phyloP scores from a whole-genome alignment of 2,888 invertebrate species.

The Drosophila tripunctata region DNA sequence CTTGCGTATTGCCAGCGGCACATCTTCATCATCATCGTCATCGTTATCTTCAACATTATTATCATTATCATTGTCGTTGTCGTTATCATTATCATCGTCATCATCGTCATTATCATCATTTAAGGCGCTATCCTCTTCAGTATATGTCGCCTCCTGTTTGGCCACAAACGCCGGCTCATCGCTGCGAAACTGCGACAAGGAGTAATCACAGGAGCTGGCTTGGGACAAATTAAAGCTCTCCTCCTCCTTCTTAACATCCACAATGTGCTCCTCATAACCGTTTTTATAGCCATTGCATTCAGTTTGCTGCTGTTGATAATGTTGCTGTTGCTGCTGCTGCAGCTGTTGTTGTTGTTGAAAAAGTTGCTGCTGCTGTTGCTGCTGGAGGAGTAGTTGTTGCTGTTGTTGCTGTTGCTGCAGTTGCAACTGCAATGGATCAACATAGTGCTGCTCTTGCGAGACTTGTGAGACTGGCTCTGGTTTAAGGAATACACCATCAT shows the following conservation, averaged over 20 bases:
- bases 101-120: slow-evolving; percentile 61
- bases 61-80: slow-evolving; percentile 87
- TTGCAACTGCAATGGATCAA: slow-evolving; percentile 64
- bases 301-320: slow-evolving; percentile 21
- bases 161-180: slow-evolving; percentile 84
- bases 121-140: slow-evolving; percentile 81
- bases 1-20: slow-evolving; percentile 88
- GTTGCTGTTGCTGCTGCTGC: slow-evolving; percentile 17
- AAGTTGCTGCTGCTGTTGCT: slow-evolving; percentile 20
- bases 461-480: slow-evolving; percentile 79
- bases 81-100: slow-evolving; percentile 83
- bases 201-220: slow-evolving; percentile 90
- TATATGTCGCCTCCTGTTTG: slow-evolving; percentile 81
- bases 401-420: slow-evolving; percentile 49
- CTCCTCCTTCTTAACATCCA: slow-evolving; percentile 82
- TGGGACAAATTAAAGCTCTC: slow-evolving; percentile 84
- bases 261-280: slow-evolving; percentile 74
- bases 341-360: slow-evolving; percentile 16
- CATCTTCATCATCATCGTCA: slow-evolving; percentile 87
- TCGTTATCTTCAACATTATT: slow-evolving; percentile 78
- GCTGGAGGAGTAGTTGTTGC: slow-evolving; percentile 58
- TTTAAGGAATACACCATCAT: slow-evolving; percentile 80
- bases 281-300: slow-evolving; percentile 66
- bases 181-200: slow-evolving; percentile 87
- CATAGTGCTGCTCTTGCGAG: slow-evolving; percentile 53